These are phyloP conservation scores for Cheilosia pagana DNA, from an alignment of 2,888 invertebrate species.

Conservation along the genomic window DNA sequence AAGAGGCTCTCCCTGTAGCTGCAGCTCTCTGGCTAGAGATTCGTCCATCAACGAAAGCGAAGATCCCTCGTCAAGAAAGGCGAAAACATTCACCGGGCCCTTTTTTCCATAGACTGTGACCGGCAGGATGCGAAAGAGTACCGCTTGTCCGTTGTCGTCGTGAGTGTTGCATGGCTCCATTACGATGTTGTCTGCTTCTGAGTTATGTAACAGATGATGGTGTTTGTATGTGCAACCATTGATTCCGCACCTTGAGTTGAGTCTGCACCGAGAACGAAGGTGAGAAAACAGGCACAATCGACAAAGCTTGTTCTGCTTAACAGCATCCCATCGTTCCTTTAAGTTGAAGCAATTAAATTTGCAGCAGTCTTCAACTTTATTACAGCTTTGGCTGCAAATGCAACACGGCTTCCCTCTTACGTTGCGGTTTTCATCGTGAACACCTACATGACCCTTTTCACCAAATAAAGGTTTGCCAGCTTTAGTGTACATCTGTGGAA, in stretches of 20 bases:
- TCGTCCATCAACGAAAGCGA: too few relatives aligned
- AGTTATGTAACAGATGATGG: slow-evolving; percentile 39
- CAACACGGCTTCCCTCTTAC: slow-evolving; percentile 1
- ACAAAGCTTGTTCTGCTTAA: slow-evolving; percentile 31
- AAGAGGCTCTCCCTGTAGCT: too few relatives aligned
- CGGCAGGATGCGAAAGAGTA: too few relatives aligned
- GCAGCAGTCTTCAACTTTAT: neutral
- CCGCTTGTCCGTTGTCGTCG: too few relatives aligned
- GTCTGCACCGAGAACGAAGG: too few relatives aligned
- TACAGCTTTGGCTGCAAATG: slow-evolving; percentile 7
- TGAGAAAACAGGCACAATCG: slow-evolving; percentile 33
- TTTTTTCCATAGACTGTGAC: too few relatives aligned
- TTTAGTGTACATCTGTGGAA: neutral
- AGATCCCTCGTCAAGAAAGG: too few relatives aligned
- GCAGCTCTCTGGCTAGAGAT: too few relatives aligned
- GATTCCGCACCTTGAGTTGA: too few relatives aligned
- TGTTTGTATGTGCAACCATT: too few relatives aligned
- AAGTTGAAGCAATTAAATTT: slow-evolving; percentile 11
- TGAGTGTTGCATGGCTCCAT: too few relatives aligned
- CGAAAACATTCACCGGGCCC: too few relatives aligned
- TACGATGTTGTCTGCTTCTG: neutral
- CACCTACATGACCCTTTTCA: slow-evolving; percentile 10
- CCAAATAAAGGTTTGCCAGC: neutral
- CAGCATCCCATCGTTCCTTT: slow-evolving; percentile 18
- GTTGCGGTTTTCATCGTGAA: neutral